phyloP scores from a whole-genome alignment of 1,140 invertebrate genomes.

The Orius insidiosus region DNA sequence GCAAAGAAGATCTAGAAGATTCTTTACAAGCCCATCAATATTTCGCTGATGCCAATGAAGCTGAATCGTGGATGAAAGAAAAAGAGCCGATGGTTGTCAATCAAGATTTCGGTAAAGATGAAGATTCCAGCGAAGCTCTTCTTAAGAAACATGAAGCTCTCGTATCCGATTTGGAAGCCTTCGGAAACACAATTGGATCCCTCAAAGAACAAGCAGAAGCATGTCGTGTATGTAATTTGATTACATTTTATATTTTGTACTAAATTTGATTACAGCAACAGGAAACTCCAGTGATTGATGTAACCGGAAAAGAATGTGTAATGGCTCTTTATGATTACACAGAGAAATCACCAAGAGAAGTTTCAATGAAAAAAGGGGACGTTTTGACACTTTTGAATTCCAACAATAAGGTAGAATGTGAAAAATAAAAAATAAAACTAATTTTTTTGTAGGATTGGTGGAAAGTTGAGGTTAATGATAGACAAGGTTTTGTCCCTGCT shows the following conservation, averaged over 20 bases:
- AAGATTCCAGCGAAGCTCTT: slow-evolving; percentile 93
- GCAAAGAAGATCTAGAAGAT: slow-evolving; percentile 93
- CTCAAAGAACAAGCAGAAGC: slow-evolving; percentile 84
- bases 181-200: slow-evolving; percentile 80
- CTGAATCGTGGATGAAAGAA: slow-evolving; percentile 98
- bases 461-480: slow-evolving; percentile 99
- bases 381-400: slow-evolving; percentile 93
- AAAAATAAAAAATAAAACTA: no score
- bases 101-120: slow-evolving; percentile 93
- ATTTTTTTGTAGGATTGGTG: slow-evolving; percentile 86
- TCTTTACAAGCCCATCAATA: slow-evolving; percentile 97
- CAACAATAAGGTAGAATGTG: slow-evolving; percentile 88
- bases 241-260: no score
- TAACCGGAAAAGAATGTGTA: slow-evolving; percentile 92
- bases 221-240: slow-evolving; percentile 68
- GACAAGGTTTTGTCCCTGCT: slow-evolving; percentile 96
- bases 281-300: slow-evolving; percentile 87
- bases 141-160: slow-evolving; percentile 97
- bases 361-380: slow-evolving; percentile 99
- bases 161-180: slow-evolving; percentile 93
- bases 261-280: slow-evolving; percentile 52
- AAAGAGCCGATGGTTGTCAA: slow-evolving; percentile 93
- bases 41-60: slow-evolving; percentile 98
- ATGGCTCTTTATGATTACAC: slow-evolving; percentile 95
- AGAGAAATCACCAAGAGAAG: slow-evolving; percentile 94